These are phyloP conservation scores for Reticulitermes speratus DNA, from an alignment of 1,140 invertebrate genomes.

Conservation along the genomic window DNA sequence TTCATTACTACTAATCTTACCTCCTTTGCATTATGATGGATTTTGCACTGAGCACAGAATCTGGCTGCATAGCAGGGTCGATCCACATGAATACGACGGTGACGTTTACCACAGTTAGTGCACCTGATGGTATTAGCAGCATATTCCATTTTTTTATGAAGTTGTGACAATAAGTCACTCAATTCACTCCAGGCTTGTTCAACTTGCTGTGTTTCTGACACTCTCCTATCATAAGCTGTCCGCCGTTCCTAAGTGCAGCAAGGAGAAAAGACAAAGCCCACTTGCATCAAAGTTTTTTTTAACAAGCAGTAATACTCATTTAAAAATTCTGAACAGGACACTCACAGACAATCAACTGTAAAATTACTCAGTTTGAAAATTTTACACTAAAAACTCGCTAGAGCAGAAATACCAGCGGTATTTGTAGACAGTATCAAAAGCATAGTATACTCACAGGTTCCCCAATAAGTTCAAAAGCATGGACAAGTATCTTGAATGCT, in stretches of 20 bases:
- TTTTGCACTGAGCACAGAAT: slow-evolving; percentile 86
- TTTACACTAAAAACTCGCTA: no score
- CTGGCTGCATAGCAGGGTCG: slow-evolving; percentile 86
- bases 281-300: no score
- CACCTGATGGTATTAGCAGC: slow-evolving; percentile 86
- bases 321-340: no score
- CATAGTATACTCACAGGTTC: slow-evolving; percentile 67
- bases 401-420: no score
- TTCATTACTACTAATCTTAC: slow-evolving; percentile 48
- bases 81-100: slow-evolving; percentile 79
- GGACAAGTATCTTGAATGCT: slow-evolving; percentile 92
- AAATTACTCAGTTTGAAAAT: no score
- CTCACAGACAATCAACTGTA: no score
- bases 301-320: no score
- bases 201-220: slow-evolving; percentile 72
- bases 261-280: background rate
- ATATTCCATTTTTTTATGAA: slow-evolving; percentile 92
- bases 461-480: slow-evolving; percentile 92
- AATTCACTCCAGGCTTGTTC: slow-evolving; percentile 83
- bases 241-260: slow-evolving; percentile 65
- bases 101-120: slow-evolving; percentile 86
- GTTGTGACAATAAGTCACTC: slow-evolving; percentile 75
- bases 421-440: no score
- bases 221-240: slow-evolving; percentile 68
- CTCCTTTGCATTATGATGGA: slow-evolving; percentile 87